Conservation (phyloP, 2,113 vertebrate species). For the Vulpes lagopus region DNA sequence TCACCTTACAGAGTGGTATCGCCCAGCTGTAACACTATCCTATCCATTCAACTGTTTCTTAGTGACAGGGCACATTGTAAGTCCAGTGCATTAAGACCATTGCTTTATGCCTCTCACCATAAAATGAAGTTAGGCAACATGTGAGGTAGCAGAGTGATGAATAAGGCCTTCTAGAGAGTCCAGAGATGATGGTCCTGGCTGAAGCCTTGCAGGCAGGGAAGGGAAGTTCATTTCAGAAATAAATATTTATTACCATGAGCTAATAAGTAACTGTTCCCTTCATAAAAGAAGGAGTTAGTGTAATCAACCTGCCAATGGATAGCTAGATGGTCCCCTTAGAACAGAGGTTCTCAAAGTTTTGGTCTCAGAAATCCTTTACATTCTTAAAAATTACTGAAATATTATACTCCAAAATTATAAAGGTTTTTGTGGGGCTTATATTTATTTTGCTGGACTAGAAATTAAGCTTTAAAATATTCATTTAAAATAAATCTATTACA, state of each 20-base stretch:
- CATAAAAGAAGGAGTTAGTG: neutral
- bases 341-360: neutral
- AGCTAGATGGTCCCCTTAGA: neutral
- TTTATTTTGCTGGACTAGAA: neutral
- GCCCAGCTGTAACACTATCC: neutral
- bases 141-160: neutral
- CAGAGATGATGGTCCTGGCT: neutral
- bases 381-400: neutral
- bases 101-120: neutral
- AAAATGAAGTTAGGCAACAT: neutral
- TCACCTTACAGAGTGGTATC: neutral
- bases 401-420: neutral
- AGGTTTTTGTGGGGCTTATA: neutral
- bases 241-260: neutral
- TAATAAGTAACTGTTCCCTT: neutral
- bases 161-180: neutral
- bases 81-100: neutral
- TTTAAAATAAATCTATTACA: constrained; percentile 4
- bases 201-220: neutral
- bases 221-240: neutral
- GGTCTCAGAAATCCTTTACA: neutral
- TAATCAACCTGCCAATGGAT: neutral
- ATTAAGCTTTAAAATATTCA: neutral
- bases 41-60: no score
- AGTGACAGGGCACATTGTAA: neutral